Conservation (phyloP, 2,113 vertebrate genomes). For the Phainopepla nitens region DNA sequence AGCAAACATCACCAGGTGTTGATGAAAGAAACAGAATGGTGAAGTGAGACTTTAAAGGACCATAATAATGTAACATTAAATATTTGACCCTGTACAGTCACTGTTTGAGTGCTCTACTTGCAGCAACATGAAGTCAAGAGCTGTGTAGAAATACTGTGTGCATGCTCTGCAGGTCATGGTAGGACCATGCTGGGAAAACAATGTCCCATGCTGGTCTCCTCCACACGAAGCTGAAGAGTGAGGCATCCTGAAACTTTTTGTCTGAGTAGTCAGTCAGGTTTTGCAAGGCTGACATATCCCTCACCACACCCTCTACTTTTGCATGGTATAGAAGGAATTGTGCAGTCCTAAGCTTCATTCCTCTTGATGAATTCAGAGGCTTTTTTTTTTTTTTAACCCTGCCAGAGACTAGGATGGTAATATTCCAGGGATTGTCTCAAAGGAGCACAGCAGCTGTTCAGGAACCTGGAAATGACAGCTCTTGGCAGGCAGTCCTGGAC, state of each 20-base stretch:
- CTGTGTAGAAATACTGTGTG: not conserved
- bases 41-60: not conserved
- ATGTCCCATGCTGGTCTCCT: not conserved
- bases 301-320: slow-evolving; percentile 60
- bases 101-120: not conserved
- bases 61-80: not conserved
- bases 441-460: not conserved
- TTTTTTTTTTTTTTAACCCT: not conserved
- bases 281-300: not conserved
- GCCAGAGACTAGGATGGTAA: not conserved
- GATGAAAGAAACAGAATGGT: not conserved
- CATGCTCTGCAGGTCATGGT: not conserved
- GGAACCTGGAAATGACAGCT: not conserved
- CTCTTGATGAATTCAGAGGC: not conserved
- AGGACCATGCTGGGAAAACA: not conserved
- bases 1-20: not conserved
- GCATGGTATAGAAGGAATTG: slow-evolving; percentile 5
- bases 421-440: not conserved
- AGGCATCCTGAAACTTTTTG: slow-evolving; percentile 60
- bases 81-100: not conserved
- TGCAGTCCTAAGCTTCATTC: not conserved
- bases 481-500: not conserved
- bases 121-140: not conserved
- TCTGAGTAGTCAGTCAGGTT: slow-evolving; percentile 58
- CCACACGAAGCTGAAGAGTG: slow-evolving; percentile 28